Evolutionary conservation across 2,113 vertebrate genomes (phyloP), one percentile per base, ranked within the genome.

Genomic region (Eulacestoma nigropectus): DNA sequence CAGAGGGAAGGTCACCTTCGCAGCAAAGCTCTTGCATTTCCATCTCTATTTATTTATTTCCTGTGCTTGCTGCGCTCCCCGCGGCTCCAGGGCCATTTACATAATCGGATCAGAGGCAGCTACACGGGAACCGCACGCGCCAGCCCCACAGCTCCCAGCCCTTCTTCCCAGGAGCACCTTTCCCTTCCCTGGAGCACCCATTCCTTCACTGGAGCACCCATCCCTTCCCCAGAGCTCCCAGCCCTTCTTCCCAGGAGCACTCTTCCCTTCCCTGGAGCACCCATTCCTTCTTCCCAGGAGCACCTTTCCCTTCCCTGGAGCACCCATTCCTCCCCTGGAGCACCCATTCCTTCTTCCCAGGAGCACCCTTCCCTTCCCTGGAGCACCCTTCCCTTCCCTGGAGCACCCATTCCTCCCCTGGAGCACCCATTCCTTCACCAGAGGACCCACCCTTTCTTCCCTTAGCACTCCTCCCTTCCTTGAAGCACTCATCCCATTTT

Each of bases 401-500:
- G 65, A 47, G 8, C 32, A 56, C 19, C 14, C 53, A 33, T 9
- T 26, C 29, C 29, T 55, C 32, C 17, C 17, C 29, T 6, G 6
- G 52, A 4, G 44, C 32, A 47, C 3, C 33, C 16, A 49, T 49
- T 2, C 52, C 22, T 27, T 23, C 39, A 27, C 27, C 4, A 8
- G 13, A 72, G 56, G 18, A 72, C 1, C 8, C 27, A 32, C n/a
- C n/a, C n/a, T n/a, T n/a, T n/a, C n/a, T n/a, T n/a, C n/a, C n/a
- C n/a, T n/a, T n/a, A n/a, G n/a, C n/a, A n/a, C n/a, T n/a, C n/a
- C n/a, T 14, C 11, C 35, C 7, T 39, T 29, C 44, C 39, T 42
- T 0, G 1, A 26, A 56, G 37, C 52, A 37, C 19, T n/a, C 27
- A 4, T 5, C 6, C n/a, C n/a, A n/a, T n/a, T n/a, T n/a, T n/a